Evolutionary conservation across 2,888 invertebrate genomes (phyloP).

Genomic region (Rutpela maculata): DNA sequence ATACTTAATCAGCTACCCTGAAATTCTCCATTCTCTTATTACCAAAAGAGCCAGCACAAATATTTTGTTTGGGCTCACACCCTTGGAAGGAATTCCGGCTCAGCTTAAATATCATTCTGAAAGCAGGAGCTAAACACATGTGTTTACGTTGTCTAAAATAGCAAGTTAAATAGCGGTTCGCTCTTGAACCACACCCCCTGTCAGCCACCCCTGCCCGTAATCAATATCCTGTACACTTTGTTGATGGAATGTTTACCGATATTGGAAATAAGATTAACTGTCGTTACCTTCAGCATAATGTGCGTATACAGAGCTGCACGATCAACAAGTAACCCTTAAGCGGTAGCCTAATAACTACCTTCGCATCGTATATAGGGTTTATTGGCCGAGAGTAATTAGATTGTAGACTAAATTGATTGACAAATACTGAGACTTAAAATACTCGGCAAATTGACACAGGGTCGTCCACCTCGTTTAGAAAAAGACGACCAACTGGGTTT

Average conservation of each 20-base stretch:
- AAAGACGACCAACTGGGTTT: too few relatives aligned
- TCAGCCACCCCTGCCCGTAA: slow-evolving; percentile 1
- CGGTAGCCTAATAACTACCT: slow-evolving; percentile 5
- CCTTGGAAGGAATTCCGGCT: not conserved
- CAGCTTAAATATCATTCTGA: not conserved
- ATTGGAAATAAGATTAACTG: slow-evolving; percentile 15
- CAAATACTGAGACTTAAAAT: too few relatives aligned
- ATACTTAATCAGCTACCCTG: not conserved
- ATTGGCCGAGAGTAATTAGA: not conserved
- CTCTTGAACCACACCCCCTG: not conserved
- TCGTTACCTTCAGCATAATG: not conserved
- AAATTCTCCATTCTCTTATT: not conserved
- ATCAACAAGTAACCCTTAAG: slow-evolving; percentile 15
- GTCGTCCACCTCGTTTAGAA: too few relatives aligned
- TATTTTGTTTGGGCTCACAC: not conserved
- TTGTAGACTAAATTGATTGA: not conserved
- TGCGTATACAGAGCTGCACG: not conserved
- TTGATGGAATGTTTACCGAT: slow-evolving; percentile 4
- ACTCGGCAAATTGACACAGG: too few relatives aligned
- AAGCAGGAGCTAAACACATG: not conserved
- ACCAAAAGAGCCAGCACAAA: not conserved
- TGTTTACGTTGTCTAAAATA: not conserved
- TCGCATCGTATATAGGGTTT: not conserved
- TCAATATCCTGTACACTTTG: slow-evolving; percentile 11
- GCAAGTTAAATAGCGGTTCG: not conserved